These are phyloP conservation scores for Coptodon rendalli DNA, from an alignment of 2,113 vertebrate genomes.

Conservation along the genomic window DNA sequence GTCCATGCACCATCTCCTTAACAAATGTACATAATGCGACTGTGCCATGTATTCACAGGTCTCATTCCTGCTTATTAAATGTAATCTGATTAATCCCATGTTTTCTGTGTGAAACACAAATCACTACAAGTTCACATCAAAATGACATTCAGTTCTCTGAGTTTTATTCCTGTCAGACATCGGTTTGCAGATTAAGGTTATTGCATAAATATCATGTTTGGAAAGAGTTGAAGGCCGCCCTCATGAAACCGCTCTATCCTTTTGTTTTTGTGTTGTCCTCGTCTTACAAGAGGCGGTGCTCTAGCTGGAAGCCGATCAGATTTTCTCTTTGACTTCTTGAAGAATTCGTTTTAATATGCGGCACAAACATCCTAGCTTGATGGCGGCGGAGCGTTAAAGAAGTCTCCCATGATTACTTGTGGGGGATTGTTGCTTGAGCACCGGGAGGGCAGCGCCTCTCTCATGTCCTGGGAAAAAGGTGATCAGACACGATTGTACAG, in stretches of 20 bases:
- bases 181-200: slow-evolving; percentile 6
- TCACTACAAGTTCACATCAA: neutral
- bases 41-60: slow-evolving; percentile 76
- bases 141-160: neutral
- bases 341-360: neutral
- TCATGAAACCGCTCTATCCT: neutral
- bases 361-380: neutral
- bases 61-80: slow-evolving; percentile 72
- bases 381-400: neutral
- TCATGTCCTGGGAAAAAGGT: slow-evolving; percentile 12
- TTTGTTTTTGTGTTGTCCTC: neutral
- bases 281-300: neutral
- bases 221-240: neutral
- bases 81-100: slow-evolving; percentile 32
- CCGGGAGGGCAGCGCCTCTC: neutral
- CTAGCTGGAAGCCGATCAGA: neutral
- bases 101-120: neutral
- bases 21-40: slow-evolving; percentile 76
- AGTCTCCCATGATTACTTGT: slow-evolving; percentile 23
- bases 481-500: neutral
- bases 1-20: slow-evolving; percentile 61
- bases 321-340: neutral
- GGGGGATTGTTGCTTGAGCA: neutral
- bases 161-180: neutral
- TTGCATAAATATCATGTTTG: neutral